Evolutionary conservation across 2,797 vertebrate species (phyloP), one percentile per base, ranked within the genome.

Genomic region (Myoxocephalus aenaeus): DNA sequence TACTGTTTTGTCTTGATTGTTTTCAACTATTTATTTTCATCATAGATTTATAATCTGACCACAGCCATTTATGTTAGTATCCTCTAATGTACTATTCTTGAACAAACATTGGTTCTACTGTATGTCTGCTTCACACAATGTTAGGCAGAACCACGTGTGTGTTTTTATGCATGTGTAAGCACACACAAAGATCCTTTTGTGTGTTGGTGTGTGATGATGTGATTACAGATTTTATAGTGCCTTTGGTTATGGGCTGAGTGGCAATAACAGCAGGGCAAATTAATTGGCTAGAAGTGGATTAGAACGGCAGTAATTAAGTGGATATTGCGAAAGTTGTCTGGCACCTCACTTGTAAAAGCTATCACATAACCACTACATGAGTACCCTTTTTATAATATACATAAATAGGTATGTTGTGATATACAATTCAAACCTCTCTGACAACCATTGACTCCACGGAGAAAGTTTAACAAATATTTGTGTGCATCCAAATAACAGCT

Each of bases 211-310:
- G 53, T 14, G 13, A 27, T 54, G 58, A 70, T 70, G 66, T 80
- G 75, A 81, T 84, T 77, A 86, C 57, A 83, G 70, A 77, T 76
- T 65, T 73, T 80, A 38, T 27, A 73, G 14, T 70, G 40, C 72
- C 68, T 59, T 65, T 61, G 27, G 53, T 75, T 59, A 54, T 50
- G 42, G 22, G 44, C 20, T 83, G 54, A 70, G 70, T 57, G 25
- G 61, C 62, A 62, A 11, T 40, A 38, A 61, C 42, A 75, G 56
- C 34, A 10, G 51, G 25, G 63, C 18, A 79, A 65, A 81, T 73
- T 20, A 80, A 87, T 54, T 76, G 66, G 38, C 73, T 80, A 18
- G 62, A 86, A 69, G n/a, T 74, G 59, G 53, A 79, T 86, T 63
- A 71, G 36, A 75, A 61, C 70, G 51, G 65, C 68, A 57, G 22